phyloP scores from a whole-genome alignment of 2,797 vertebrate genomes.

The Phrynocephalus forsythii region DNA sequence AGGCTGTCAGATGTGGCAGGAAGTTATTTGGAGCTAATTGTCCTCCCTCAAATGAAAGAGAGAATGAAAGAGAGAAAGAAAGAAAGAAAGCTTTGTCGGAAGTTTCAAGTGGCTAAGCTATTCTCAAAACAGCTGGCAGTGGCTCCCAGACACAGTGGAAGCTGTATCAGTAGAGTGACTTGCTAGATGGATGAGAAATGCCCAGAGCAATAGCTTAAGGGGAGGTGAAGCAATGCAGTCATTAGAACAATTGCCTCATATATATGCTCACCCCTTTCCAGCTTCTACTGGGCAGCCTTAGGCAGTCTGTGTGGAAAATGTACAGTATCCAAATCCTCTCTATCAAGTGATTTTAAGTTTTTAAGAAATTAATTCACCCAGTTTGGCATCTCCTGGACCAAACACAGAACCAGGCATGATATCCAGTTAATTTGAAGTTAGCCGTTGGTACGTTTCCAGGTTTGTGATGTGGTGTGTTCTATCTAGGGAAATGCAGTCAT shows the following conservation, averaged over 20 bases:
- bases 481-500: not conserved
- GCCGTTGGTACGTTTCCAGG: not conserved
- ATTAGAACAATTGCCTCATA: not conserved
- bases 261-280: not conserved
- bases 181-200: not conserved
- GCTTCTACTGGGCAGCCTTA: not conserved
- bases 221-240: not conserved
- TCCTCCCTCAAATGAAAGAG: slow-evolving; percentile 2
- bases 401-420: not conserved
- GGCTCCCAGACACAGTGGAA: too few species aligned
- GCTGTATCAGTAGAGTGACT: not conserved
- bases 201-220: not conserved
- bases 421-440: not conserved
- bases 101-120: not conserved
- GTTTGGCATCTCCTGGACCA: not conserved
- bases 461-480: not conserved
- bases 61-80: not conserved
- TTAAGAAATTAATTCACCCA: not conserved
- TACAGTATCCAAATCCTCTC: not conserved
- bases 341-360: not conserved
- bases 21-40: not conserved
- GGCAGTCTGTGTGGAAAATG: not conserved
- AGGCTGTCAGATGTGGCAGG: not conserved
- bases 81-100: not conserved
- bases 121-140: not conserved